Evolutionary conservation across 2,113 vertebrate genomes (phyloP).

Genomic region (Narcine bancroftii): DNA sequence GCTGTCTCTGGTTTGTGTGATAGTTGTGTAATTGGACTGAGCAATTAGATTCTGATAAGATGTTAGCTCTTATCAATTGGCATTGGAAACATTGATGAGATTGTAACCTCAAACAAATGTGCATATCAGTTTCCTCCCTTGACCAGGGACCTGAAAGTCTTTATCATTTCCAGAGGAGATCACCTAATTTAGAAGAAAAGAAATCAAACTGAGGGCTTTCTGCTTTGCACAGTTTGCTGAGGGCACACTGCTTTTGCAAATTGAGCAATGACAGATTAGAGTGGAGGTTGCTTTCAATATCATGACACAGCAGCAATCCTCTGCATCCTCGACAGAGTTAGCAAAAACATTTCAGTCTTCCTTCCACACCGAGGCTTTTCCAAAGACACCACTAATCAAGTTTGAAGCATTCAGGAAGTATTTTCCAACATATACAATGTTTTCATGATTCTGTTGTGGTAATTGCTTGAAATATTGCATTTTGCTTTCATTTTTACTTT

Average conservation of each 20-base stretch:
- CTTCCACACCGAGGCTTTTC: not conserved
- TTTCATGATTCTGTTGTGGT: not conserved
- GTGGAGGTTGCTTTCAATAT: not conserved
- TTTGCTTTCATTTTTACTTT: not conserved
- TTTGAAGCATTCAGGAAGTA: not conserved
- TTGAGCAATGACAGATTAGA: not conserved
- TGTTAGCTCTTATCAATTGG: not conserved
- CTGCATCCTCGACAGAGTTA: not conserved
- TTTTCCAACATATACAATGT: not conserved
- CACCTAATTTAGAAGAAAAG: not conserved
- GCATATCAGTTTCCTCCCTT: not conserved
- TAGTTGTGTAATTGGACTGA: not conserved
- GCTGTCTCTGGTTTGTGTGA: not conserved
- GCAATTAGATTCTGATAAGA: not conserved
- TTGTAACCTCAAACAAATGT: not conserved
- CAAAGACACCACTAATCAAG: not conserved
- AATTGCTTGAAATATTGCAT: not conserved
- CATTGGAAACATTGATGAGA: not conserved
- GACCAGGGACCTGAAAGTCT: not conserved
- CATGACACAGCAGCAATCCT: not conserved
- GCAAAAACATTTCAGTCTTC: not conserved
- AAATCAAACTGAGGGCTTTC: not conserved
- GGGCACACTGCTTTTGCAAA: not conserved
- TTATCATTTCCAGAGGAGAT: not conserved
- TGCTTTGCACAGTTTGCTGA: not conserved